Evolutionary conservation across 2,888 invertebrate species (phyloP).

Genomic region (Pyrrhosoma nymphula): DNA sequence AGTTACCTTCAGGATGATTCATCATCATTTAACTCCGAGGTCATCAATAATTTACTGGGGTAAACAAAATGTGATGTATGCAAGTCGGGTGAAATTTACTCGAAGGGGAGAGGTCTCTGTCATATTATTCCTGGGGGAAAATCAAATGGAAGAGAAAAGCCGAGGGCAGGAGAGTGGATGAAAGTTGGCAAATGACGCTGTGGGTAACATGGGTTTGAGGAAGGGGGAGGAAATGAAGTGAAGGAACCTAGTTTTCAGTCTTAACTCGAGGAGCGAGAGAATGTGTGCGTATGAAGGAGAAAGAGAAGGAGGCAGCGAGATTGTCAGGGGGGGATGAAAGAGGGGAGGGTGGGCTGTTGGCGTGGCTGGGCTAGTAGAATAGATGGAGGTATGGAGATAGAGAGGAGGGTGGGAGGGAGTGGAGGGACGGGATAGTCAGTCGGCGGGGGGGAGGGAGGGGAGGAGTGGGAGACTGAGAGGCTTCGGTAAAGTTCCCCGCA

Average conservation of each 20-base stretch:
- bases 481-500: slow-evolving; percentile 58
- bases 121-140: background rate
- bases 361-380: background rate
- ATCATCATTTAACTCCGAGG: background rate
- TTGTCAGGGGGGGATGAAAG: background rate
- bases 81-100: background rate
- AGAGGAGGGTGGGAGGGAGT: background rate
- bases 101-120: background rate
- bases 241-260: background rate
- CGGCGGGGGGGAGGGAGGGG: background rate
- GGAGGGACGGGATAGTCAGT: background rate
- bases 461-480: background rate
- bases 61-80: background rate
- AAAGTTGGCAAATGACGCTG: background rate
- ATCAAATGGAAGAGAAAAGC: background rate
- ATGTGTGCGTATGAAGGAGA: background rate
- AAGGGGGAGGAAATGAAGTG: background rate
- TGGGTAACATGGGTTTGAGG: background rate
- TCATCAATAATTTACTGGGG: background rate
- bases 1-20: background rate
- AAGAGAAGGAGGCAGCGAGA: background rate
- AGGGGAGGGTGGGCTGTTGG: background rate
- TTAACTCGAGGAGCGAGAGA: background rate
- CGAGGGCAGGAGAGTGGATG: background rate
- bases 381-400: background rate